Percentiles rank a stretch among this genome's conserved stretches.
Conservation (phyloP, 2,888 invertebrate species). For the Andricus curvator region DNA sequence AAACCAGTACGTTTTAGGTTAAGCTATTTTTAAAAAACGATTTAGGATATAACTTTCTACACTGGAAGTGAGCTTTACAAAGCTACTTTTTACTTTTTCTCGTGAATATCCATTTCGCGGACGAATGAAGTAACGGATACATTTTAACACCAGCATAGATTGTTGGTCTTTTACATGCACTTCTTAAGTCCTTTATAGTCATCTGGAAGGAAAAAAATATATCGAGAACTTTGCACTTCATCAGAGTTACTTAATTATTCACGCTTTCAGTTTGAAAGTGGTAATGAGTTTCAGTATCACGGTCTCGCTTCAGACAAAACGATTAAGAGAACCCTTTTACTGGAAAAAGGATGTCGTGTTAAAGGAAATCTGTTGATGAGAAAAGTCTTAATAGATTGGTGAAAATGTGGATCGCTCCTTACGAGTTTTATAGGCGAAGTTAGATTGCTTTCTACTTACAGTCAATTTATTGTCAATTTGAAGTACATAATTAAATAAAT, state of each 20-base stretch:
- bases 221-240: constrained; percentile 31
- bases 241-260: constrained; percentile 36
- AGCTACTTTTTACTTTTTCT: neutral
- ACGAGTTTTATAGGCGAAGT: neutral
- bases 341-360: constrained; percentile 26
- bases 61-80: neutral
- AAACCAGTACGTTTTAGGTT: neutral
- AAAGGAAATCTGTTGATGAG: constrained; percentile 36
- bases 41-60: neutral
- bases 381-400: constrained; percentile 26
- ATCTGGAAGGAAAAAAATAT: constrained; percentile 19
- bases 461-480: neutral
- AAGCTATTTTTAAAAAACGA: neutral
- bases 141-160: neutral
- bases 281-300: constrained; percentile 37
- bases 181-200: neutral
- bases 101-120: neutral
- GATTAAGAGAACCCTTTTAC: constrained; percentile 33
- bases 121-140: neutral
- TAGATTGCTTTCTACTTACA: neutral
- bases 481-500: neutral
- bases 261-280: constrained; percentile 31
- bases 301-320: constrained; percentile 20
- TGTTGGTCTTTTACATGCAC: neutral
- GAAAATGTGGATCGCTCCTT: neutral